Conservation (phyloP, 1,140 invertebrate species). For the Drosophila ironensis region DNA sequence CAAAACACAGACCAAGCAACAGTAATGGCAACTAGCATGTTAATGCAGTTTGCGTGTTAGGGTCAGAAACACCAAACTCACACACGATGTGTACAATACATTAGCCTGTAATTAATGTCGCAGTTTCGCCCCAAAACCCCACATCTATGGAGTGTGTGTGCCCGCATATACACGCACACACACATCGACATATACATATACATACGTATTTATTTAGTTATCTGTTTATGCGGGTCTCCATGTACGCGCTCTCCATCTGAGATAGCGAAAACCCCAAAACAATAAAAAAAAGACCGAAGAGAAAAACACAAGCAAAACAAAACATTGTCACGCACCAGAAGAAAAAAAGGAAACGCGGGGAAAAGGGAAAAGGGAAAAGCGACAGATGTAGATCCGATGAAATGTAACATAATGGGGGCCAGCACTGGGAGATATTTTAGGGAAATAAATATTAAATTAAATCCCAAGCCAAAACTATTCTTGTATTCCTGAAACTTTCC, state of each 20-base stretch:
- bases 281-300: too few species aligned
- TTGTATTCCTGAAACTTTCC: too few species aligned
- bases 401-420: neutral
- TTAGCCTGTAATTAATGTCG: slow-evolving; percentile 68
- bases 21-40: slow-evolving; percentile 6
- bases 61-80: neutral
- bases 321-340: neutral
- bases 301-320: slow-evolving; percentile 10
- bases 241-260: neutral
- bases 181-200: neutral
- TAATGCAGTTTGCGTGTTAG: slow-evolving; percentile 63
- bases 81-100: slow-evolving; percentile 33
- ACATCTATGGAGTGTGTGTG: too few species aligned
- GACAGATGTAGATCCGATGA: slow-evolving; percentile 14
- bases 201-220: slow-evolving; percentile 28
- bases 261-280: slow-evolving; percentile 19
- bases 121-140: slow-evolving; percentile 19
- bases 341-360: neutral
- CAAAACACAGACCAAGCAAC: slow-evolving; percentile 9
- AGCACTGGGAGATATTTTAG: neutral
- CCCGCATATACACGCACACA: neutral
- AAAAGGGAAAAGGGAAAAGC: neutral
- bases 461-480: too few species aligned
- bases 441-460: too few species aligned
- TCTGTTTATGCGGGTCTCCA: slow-evolving; percentile 42